Base-by-base conservation (phyloP, 2,888 invertebrate species). In the Branchipolynoe longqiensis region DNA sequence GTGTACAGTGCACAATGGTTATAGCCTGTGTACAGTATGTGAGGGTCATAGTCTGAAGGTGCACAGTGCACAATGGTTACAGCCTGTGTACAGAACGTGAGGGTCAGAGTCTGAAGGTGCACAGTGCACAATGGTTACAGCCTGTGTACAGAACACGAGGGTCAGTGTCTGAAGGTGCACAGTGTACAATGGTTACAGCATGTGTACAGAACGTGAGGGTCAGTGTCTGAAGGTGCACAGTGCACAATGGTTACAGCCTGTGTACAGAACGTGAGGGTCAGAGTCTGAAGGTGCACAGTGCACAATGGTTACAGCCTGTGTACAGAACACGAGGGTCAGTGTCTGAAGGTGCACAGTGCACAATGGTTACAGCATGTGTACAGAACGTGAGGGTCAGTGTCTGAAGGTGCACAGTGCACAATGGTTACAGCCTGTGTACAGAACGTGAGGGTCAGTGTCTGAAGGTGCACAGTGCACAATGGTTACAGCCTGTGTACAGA, bases 201-300 rank as follows among this genome's bases (percentile, higher is more conserved):
- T 48, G 48, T 48, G 18, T 12, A 48, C 48, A 48, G 48, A n/a
- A n/a, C n/a, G n/a, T n/a, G n/a, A n/a, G n/a, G n/a, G n/a, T n/a
- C n/a, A n/a, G n/a, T n/a, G n/a, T n/a, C n/a, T n/a, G n/a, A 88
- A 87, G 25, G 28, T 25, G 25, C 4, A 28, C 14, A 62, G 48
- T 8, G 48, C 8, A n/a, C n/a, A 48, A 48, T 12, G 48, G 18
- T 12, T 48, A 18, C 8, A 48, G 48, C 18, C 8, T 48, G 48
- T 48, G 18, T 12, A 48, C 48, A 48, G 48, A n/a, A n/a, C n/a
- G n/a, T n/a, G n/a, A n/a, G n/a, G n/a, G n/a, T n/a, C n/a, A n/a
- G n/a, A n/a, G n/a, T n/a, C n/a, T n/a, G n/a, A 88, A 87, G 25
- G 28, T 25, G 25, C 4, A 28, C 14, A 62, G 48, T 8, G 48